These are phyloP conservation scores for Apis laboriosa DNA, from an alignment of 1,140 invertebrate genomes.

Conservation along the genomic window DNA sequence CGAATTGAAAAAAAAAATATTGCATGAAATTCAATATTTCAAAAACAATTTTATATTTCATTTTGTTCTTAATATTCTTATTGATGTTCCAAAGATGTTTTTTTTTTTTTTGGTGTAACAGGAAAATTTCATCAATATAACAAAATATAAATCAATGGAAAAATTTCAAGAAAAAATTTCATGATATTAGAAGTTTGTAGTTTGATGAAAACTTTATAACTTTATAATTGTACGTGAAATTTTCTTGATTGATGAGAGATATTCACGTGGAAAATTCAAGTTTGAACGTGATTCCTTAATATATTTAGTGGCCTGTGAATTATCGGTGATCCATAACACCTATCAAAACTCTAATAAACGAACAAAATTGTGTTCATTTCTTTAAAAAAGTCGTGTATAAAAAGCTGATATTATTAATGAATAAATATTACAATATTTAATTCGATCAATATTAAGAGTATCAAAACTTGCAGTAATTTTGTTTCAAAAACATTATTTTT, in stretches of 20 bases:
- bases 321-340: background rate
- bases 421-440: too few relatives aligned
- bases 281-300: conserved; percentile 1
- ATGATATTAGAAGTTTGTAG: conserved; percentile 22
- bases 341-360: background rate
- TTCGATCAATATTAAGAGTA: too few relatives aligned
- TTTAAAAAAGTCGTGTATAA: background rate
- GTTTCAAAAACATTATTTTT: too few relatives aligned
- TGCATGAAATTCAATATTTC: background rate
- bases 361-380: background rate
- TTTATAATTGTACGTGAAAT: conserved; percentile 11
- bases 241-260: background rate
- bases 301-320: background rate
- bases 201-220: conserved; percentile 9
- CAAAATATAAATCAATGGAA: background rate
- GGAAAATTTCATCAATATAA: conserved; percentile 31
- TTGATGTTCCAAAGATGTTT: background rate
- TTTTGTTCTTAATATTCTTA: background rate
- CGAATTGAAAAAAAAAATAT: background rate
- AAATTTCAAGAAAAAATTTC: conserved; percentile 29
- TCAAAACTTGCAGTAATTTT: too few relatives aligned
- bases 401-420: too few relatives aligned
- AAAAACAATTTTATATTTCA: background rate
- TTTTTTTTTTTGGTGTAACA: background rate
- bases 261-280: background rate